phyloP scores from a whole-genome alignment of 2,888 invertebrate species.

The Phyto melanocephala region DNA sequence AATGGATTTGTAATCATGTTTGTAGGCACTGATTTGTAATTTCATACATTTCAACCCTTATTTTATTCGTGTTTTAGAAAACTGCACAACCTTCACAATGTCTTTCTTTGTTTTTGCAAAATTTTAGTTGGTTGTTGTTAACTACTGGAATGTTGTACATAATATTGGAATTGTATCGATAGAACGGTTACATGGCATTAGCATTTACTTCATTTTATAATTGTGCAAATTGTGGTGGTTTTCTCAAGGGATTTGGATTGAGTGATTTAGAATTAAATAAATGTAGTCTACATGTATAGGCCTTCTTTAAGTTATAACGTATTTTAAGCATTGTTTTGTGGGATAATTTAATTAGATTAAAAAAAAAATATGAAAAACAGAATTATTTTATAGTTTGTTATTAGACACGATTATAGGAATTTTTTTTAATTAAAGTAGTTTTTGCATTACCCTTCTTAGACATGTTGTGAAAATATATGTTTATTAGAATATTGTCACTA shows the following conservation, averaged over 20 bases:
- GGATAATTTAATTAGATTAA: no score
- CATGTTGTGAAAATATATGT: no score
- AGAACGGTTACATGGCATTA: not conserved
- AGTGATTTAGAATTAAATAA: no score
- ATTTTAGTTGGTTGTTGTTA: conserved; percentile 21
- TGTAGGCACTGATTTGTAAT: not conserved
- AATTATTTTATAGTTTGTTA: no score
- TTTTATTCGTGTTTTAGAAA: not conserved
- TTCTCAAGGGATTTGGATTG: not conserved
- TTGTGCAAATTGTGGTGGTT: conserved; percentile 22
- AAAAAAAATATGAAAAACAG: no score
- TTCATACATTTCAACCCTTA: conserved; percentile 29
- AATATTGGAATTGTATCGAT: conserved; percentile 71
- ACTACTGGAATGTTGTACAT: not conserved
- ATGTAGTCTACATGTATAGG: no score
- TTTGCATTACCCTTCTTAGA: no score
- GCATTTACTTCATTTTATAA: not conserved
- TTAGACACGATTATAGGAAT: no score
- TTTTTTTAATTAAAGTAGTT: no score
- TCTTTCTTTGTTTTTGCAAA: not conserved
- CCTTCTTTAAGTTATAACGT: no score
- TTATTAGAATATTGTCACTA: no score
- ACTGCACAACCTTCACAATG: not conserved
- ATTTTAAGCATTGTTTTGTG: no score
- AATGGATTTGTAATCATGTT: not conserved